These are phyloP conservation scores for Coturnix japonica DNA, from an alignment of 2,113 vertebrate species.

Conservation along the genomic window DNA sequence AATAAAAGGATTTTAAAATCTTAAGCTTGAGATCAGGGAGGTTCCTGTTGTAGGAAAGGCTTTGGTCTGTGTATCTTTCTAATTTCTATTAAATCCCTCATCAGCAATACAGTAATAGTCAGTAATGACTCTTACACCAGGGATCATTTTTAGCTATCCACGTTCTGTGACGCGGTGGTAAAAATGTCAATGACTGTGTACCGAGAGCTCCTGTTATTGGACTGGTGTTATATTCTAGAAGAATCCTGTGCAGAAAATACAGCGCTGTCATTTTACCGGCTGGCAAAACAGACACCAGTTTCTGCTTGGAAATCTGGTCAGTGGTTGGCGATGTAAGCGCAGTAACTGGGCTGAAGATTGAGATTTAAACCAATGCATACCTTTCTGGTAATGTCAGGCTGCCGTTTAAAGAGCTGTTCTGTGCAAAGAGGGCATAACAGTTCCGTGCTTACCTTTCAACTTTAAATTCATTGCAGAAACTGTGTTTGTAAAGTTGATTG, in stretches of 20 bases:
- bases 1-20: background rate
- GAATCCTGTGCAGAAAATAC: background rate
- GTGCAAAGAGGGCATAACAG: slow-evolving; percentile 37
- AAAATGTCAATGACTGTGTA: background rate
- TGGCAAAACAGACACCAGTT: background rate
- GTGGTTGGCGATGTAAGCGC: background rate
- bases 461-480: slow-evolving; percentile 49
- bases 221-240: background rate
- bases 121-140: background rate
- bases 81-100: background rate
- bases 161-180: background rate
- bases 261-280: background rate
- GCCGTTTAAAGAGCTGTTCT: slow-evolving; percentile 65
- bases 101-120: background rate
- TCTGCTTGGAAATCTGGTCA: background rate
- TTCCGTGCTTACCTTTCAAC: slow-evolving; percentile 66
- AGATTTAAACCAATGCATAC: slow-evolving; percentile 64
- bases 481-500: slow-evolving; percentile 19
- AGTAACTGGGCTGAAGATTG: slow-evolving; percentile 54
- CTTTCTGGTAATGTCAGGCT: slow-evolving; percentile 64
- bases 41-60: background rate
- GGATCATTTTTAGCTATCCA: background rate
- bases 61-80: background rate
- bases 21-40: background rate
- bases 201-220: background rate